Evolutionary conservation across 2,797 vertebrate species (phyloP).

Genomic region (Oreortyx pictus): DNA sequence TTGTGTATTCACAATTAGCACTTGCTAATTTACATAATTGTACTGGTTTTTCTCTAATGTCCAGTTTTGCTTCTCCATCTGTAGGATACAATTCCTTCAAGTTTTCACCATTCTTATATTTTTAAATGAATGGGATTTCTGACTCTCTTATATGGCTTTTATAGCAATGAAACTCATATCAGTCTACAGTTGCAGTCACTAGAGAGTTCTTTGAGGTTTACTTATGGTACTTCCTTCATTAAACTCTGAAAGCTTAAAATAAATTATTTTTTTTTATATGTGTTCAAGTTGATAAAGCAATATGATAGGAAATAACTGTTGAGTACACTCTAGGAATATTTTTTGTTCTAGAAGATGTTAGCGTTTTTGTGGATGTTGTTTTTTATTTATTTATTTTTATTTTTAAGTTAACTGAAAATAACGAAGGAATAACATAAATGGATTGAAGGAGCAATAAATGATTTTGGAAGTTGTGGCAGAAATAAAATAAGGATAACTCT

Average conservation of each 20-base stretch:
- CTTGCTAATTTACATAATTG: background rate
- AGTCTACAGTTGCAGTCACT: background rate
- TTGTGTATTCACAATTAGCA: background rate
- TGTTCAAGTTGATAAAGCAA: background rate
- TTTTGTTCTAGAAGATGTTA: background rate
- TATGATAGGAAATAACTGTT: background rate
- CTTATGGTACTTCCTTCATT: background rate
- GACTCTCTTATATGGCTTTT: accelerated
- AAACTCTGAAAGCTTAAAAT: background rate
- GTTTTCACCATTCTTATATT: background rate
- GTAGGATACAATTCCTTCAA: background rate
- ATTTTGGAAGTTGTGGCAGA: background rate
- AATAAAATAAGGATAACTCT: background rate
- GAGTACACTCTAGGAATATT: background rate
- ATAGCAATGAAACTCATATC: background rate
- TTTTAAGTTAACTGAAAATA: background rate
- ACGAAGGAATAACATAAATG: background rate
- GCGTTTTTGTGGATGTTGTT: too few relatives aligned
- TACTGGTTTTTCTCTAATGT: background rate
- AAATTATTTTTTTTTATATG: background rate
- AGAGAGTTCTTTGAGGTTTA: background rate
- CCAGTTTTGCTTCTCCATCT: background rate
- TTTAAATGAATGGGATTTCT: background rate
- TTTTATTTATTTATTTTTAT: background rate
- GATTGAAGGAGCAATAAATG: background rate